These are phyloP conservation scores for Hycleus cichorii DNA, from an alignment of 1,140 invertebrate genomes.

Conservation along the genomic window DNA sequence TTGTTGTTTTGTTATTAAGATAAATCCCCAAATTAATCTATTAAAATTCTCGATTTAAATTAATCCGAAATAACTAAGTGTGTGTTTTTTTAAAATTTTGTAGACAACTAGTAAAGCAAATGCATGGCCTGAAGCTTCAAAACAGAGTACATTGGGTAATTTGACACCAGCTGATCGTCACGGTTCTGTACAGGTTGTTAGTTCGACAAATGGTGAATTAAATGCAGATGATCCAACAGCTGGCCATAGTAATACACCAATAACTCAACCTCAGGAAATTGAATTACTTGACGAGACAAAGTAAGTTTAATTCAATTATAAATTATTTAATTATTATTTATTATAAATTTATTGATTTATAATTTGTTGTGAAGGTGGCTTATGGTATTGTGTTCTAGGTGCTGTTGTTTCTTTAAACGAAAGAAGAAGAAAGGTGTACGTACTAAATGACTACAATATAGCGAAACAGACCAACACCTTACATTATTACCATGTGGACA, in stretches of 20 bases:
- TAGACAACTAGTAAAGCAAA: slow-evolving; percentile 33
- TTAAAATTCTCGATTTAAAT: background rate
- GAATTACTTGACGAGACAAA: slow-evolving; percentile 89
- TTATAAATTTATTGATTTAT: slow-evolving; percentile 6
- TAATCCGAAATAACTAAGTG: background rate
- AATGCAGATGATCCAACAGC: slow-evolving; percentile 91
- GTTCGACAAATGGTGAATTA: slow-evolving; percentile 93
- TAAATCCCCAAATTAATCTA: background rate
- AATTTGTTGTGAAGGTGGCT: background rate
- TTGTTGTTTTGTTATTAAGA: background rate
- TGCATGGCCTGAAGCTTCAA: slow-evolving; percentile 49
- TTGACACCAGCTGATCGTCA: slow-evolving; percentile 88
- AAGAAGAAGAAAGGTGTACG: slow-evolving; percentile 91
- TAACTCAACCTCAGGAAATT: slow-evolving; percentile 85
- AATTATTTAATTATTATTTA: slow-evolving; percentile 1
- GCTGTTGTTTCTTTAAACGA: slow-evolving; percentile 93
- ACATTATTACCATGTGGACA: slow-evolving; percentile 42
- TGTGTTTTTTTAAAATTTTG: background rate
- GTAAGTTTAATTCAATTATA: slow-evolving; percentile 53
- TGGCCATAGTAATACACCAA: slow-evolving; percentile 93
- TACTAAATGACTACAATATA: slow-evolving; percentile 66
- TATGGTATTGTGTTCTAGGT: slow-evolving; percentile 62
- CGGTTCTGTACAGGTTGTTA: slow-evolving; percentile 84
- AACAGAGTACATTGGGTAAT: slow-evolving; percentile 57
- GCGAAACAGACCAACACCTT: slow-evolving; percentile 42